Base-by-base conservation (phyloP, 2,888 invertebrate genomes). In the Drosophila testacea region DNA sequence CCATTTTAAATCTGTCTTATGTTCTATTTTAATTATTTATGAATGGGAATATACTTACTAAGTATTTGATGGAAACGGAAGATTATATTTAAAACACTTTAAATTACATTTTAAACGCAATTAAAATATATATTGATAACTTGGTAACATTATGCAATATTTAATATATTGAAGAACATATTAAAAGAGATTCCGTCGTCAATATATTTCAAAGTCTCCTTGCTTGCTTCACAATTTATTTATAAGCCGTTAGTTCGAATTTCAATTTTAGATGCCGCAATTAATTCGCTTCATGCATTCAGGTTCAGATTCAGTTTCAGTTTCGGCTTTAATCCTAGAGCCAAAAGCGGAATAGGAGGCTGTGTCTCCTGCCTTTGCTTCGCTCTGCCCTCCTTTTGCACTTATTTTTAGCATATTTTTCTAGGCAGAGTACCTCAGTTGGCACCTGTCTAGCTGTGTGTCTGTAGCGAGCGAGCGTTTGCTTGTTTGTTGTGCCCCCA, bases 361-460 rank as follows among this genome's bases (percentile, higher is more conserved):
- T 63, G 66, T 32, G 56, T 51, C 47, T 41, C 38, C 60, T 56
- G 6, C 47, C 30, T 36, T 42, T 27, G 44, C 42, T 32, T 6
- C 22, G 54, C 41, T 48, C 22, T 57, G 69, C 32, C 16, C 47
- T 36, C 50, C 73, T 65, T 65, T 66, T 62, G 52, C 69, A 72
- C 66, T 84, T 83, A 83, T 83, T 88, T 88, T 82, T 83, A 83
- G 83, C 65, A 71, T 74, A 84, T 51, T 79, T 69, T 73, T 41
- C 47, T 60, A 50, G 69, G 59, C 70, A 69, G 48, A 63, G 22
- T 65, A 56, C 57, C 79, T 69, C 30, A 66, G 36, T 55, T 62
- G 74, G 60, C 78, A 77, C 65, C 76, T 79, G 76, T 79, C 74
- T 72, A 46, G 77, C 68, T 55, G 56, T 28, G 64, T 60, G 66